phyloP scores from a whole-genome alignment of 1,140 invertebrate species.

The Drosophila burlai region DNA sequence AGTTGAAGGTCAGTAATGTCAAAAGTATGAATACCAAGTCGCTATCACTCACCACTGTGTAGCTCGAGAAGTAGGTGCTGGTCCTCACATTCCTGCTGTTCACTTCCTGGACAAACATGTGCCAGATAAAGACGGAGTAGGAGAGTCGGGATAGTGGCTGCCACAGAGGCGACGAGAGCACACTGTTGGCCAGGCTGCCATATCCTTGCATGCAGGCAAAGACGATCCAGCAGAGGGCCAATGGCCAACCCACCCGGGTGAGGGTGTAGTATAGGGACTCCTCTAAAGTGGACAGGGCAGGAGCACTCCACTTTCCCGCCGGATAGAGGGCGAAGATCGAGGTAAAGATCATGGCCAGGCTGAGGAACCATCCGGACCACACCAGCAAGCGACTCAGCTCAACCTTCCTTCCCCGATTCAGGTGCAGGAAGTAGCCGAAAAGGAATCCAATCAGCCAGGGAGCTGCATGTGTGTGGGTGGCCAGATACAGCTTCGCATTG shows the following conservation, averaged over 20 bases:
- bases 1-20: background rate
- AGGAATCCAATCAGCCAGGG: constrained; percentile 8
- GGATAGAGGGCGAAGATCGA: constrained; percentile 73
- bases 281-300: constrained; percentile 68
- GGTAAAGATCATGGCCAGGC: constrained; percentile 63
- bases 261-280: constrained; percentile 88
- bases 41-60: constrained; percentile 45
- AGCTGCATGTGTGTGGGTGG: constrained; percentile 4
- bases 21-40: background rate
- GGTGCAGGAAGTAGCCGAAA: constrained; percentile 7
- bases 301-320: constrained; percentile 61
- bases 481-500: constrained; percentile 18
- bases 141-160: constrained; percentile 85
- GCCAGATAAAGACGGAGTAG: constrained; percentile 86
- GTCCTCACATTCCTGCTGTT: constrained; percentile 45
- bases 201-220: constrained; percentile 88
- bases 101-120: constrained; percentile 70
- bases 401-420: constrained; percentile 32
- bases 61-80: constrained; percentile 52
- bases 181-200: constrained; percentile 86
- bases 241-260: constrained; percentile 87
- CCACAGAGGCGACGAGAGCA: constrained; percentile 85
- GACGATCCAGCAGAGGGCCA: constrained; percentile 89
- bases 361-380: constrained; percentile 50
- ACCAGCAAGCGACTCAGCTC: constrained; percentile 22